Percentiles rank a stretch among this genome's conserved stretches.
Conservation (phyloP, 2,888 invertebrate species). For the Hipparchia sbordonii region DNA sequence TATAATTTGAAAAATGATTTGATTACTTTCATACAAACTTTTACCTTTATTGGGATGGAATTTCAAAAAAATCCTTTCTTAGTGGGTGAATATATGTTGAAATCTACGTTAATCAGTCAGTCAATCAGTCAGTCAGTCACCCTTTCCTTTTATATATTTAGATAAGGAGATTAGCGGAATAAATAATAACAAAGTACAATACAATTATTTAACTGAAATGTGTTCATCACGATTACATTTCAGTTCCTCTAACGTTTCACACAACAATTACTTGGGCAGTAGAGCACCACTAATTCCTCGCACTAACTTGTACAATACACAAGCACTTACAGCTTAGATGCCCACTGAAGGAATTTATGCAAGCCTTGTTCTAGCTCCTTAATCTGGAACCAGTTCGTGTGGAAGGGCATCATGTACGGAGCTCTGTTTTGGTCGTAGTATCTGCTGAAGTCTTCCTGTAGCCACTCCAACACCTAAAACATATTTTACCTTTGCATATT, state of each 20-base stretch:
- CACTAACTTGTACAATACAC: conserved; percentile 11
- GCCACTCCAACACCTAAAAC: conserved; percentile 90
- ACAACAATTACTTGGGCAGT: conserved; percentile 11
- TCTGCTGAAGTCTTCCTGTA: conserved; percentile 93
- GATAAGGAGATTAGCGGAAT: too few relatives aligned
- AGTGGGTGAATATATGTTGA: too few relatives aligned
- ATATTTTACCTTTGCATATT: not conserved
- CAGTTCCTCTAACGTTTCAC: conserved; percentile 12
- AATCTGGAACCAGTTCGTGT: conserved; percentile 98
- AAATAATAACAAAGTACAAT: not conserved
- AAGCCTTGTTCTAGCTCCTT: conserved; percentile 91
- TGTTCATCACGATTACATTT: not conserved
- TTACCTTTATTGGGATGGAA: too few relatives aligned
- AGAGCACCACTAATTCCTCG: not conserved
- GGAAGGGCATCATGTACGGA: conserved; percentile 97
- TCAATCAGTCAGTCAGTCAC: too few relatives aligned
- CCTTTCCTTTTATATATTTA: too few relatives aligned
- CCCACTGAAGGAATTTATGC: conserved; percentile 93
- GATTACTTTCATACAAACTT: too few relatives aligned
- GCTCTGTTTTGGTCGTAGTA: conserved; percentile 94
- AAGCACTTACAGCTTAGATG: conserved; percentile 76
- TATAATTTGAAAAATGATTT: too few relatives aligned
- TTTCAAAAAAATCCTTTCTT: too few relatives aligned
- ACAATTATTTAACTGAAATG: not conserved
- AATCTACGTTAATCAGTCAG: too few relatives aligned